phyloP scores from a whole-genome alignment of 2,888 invertebrate genomes.

The Apodemia zela region DNA sequence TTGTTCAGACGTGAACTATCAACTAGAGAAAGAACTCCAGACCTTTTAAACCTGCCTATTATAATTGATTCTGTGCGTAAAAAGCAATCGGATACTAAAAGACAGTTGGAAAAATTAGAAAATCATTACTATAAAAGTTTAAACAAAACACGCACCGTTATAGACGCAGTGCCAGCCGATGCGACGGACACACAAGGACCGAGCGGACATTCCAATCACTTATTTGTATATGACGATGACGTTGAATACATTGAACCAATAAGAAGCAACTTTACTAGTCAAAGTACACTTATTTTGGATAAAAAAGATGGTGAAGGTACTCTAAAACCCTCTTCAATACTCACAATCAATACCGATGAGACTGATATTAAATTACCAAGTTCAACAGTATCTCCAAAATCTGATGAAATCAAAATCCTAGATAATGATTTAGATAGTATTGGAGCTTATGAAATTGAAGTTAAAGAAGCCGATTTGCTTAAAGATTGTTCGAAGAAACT shows the following conservation, averaged over 20 bases:
- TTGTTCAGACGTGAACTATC: slow-evolving; percentile 57
- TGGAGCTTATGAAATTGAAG: slow-evolving; percentile 70
- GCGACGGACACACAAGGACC: slow-evolving; percentile 65
- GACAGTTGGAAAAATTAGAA: slow-evolving; percentile 72
- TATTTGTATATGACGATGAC: slow-evolving; percentile 64
- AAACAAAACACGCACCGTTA: slow-evolving; percentile 58
- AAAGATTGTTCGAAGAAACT: slow-evolving; percentile 57
- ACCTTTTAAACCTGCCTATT: slow-evolving; percentile 66
- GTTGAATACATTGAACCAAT: slow-evolving; percentile 77
- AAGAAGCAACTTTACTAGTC: slow-evolving; percentile 70
- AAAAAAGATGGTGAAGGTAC: slow-evolving; percentile 49
- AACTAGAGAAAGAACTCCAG: slow-evolving; percentile 63
- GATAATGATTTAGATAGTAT: slow-evolving; percentile 66
- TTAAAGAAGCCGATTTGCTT: slow-evolving; percentile 65
- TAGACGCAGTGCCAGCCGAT: slow-evolving; percentile 71
- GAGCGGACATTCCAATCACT: slow-evolving; percentile 62
- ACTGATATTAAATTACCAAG: slow-evolving; percentile 70
- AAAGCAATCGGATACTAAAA: slow-evolving; percentile 66
- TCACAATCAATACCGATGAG: slow-evolving; percentile 69
- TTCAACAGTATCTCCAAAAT: slow-evolving; percentile 69
- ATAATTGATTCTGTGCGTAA: slow-evolving; percentile 72
- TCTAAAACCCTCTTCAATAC: slow-evolving; percentile 57
- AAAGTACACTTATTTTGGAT: slow-evolving; percentile 71
- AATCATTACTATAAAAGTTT: slow-evolving; percentile 71
- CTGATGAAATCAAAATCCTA: slow-evolving; percentile 42